Evolutionary conservation across 2,113 vertebrate species (phyloP), one percentile per base, ranked within the genome.

Genomic region (Barbus barbus): DNA sequence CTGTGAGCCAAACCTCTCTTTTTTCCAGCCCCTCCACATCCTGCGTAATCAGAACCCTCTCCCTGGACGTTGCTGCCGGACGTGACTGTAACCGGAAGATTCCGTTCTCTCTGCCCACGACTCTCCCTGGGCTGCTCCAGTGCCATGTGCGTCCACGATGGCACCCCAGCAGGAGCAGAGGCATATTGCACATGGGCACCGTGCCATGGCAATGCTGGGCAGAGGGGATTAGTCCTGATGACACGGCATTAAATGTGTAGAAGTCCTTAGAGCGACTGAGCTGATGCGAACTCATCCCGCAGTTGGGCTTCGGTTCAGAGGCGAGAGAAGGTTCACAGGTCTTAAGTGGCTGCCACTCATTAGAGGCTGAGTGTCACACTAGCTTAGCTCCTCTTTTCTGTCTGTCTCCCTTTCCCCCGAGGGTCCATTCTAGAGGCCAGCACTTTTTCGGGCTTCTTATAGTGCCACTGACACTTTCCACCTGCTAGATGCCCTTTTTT

Each of bases 221-320:
- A 84, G 81, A 88, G 87, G 90, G 90, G 91, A 92, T 94, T 92
- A 92, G 91, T 92, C 86, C 90, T 90, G 90, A 92, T 90, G 90
- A 91, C 91, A 90, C 88, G 90, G 90, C 92, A 93, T 94, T 93
- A 93, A 92, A 93, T 91, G 92, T 92, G 91, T 87, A 92, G 90
- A 88, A 88, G 91, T 88, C 90, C 87, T 86, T 88, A 86, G 88
- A 89, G 87, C 90, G 89, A 89, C 91, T 88, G 86, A 90, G 90
- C 90, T 87, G 91, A 90, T 86, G 91, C 86, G 89, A 90, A 89
- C 90, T 90, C 87, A 86, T 92, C 90, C 84, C 89, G 86, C 90
- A 85, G 90, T 91, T 91, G 90, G 90, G 91, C 89, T 91, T 84
- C 85, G 84, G 91, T 93, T 93, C 91, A 92, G 92, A 89, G 90